Base-by-base conservation (phyloP, 2,888 invertebrate species). In the Apeira syringaria region DNA sequence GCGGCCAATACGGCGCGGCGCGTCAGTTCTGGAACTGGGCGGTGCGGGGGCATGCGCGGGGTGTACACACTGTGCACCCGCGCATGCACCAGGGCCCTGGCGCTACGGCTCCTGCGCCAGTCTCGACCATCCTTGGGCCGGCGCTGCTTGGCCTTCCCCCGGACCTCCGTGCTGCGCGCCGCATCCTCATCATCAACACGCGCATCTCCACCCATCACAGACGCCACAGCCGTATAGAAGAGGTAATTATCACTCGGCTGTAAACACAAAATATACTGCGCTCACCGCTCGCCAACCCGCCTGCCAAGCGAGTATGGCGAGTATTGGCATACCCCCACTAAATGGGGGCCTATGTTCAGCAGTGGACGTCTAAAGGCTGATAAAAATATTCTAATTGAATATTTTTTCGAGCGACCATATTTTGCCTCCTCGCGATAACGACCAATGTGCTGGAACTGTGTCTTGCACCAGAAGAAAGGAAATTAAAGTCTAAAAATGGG, bases 61-160 rank as follows among this genome's bases (percentile, higher is more conserved):
- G 10, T 72, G 70, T 34, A 63, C 64, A 5, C 68, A 68, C 44
- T 69, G 67, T 36, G 63, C 7, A 7, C 20, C 20, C 20, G 7
- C 68, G 7, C 63, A 72, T 3, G 50, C 61, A 38, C 63, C 73
- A 3, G 50, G 61, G 38, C 59, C 72, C 8, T 88, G 87, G 87
- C 76, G 88, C 1, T 88, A 88, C 56, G 88, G 89, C 50, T 87
- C 88, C 66, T 86, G 87, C 56, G 87, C 84, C 39, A 80, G 74
- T 45, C 75, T 89, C 22, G 88, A 88, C 47, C 83, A 81, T 53
- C 59, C 74, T 12, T 82, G 82, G 81, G 56, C 50, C 20, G 37
- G 41, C 20, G 45, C 32, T 50, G n/a, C 56, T 50, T 68, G 57
- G 45, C 56, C 72, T 35, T 65, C 65, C 58, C 71, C 59, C 36